phyloP scores from a whole-genome alignment of 2,113 vertebrate genomes.

The Glaucidium brasilianum region DNA sequence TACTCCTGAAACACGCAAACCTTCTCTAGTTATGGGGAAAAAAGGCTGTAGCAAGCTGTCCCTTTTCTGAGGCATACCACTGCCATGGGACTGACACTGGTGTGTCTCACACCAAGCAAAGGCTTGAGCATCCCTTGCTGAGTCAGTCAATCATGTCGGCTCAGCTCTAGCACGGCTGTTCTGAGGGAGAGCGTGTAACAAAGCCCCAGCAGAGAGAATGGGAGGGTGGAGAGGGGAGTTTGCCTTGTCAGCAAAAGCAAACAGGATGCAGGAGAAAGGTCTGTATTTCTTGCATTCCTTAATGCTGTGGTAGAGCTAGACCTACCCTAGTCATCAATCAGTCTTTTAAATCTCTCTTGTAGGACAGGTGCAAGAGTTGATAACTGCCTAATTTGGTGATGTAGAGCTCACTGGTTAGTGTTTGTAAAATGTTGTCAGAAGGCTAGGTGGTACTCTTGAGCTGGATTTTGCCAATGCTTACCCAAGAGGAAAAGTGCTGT shows the following conservation, averaged over 20 bases:
- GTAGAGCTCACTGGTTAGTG: not conserved
- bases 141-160: accelerated
- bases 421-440: slow-evolving; percentile 37
- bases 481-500: not conserved
- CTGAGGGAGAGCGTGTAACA: not conserved
- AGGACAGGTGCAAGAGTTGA: not conserved
- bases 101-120: not conserved
- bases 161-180: not conserved
- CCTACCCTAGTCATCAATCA: not conserved
- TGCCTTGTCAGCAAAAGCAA: not conserved
- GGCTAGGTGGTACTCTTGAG: slow-evolving; percentile 68
- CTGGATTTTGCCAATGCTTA: slow-evolving; percentile 38
- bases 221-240: not conserved
- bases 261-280: not conserved
- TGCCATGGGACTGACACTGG: not conserved
- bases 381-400: slow-evolving; percentile 1
- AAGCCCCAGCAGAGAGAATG: not conserved
- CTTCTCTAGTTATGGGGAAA: not conserved
- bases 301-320: not conserved
- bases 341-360: not conserved
- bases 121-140: not conserved
- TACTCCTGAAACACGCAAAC: not conserved
- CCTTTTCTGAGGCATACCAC: not conserved
- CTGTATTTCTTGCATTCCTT: not conserved
- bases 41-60: not conserved